Evolutionary conservation across 2,888 invertebrate genomes (phyloP).

Genomic region (Smittia sp.): DNA sequence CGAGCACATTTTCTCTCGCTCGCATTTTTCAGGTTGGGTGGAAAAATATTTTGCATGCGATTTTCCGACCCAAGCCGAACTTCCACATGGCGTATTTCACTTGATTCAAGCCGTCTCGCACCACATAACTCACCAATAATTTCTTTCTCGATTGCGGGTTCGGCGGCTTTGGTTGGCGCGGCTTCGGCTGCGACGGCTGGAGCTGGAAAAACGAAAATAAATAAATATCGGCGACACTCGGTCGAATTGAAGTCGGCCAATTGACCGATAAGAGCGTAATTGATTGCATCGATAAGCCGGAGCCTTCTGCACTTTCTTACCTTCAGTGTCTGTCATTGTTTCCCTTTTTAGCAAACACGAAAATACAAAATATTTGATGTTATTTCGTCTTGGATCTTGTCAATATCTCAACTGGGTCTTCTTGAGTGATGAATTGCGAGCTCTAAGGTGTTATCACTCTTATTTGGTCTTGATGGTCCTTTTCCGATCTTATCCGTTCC

Average conservation of each 20-base stretch:
- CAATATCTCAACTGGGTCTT: slow-evolving; percentile 12
- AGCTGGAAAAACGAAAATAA: slow-evolving; percentile 7
- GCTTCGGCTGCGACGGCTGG: slow-evolving; percentile 19
- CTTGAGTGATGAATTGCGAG: slow-evolving; percentile 35
- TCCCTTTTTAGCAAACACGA: slow-evolving; percentile 32
- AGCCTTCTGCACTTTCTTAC: neutral
- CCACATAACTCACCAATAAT: slow-evolving; percentile 26
- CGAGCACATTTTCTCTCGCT: slow-evolving; percentile 29
- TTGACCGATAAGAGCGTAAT: neutral
- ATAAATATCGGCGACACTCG: neutral
- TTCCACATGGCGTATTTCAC: neutral
- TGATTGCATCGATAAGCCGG: neutral
- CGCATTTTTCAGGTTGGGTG: slow-evolving; percentile 34
- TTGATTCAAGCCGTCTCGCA: neutral
- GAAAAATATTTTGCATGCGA: neutral
- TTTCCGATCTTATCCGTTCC: slow-evolving; percentile 31
- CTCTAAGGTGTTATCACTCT: slow-evolving; percentile 35
- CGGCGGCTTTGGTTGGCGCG: slow-evolving; percentile 6
- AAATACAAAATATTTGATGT: slow-evolving; percentile 36
- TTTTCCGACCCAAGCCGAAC: no score
- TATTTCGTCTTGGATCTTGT: slow-evolving; percentile 34
- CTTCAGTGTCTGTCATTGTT: slow-evolving; percentile 40
- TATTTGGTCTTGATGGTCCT: slow-evolving; percentile 22
- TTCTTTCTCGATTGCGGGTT: slow-evolving; percentile 22
- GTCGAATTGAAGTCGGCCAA: neutral